Evolutionary conservation across 2,888 invertebrate genomes (phyloP).

Genomic region (Sphaerophoria rueppellii): DNA sequence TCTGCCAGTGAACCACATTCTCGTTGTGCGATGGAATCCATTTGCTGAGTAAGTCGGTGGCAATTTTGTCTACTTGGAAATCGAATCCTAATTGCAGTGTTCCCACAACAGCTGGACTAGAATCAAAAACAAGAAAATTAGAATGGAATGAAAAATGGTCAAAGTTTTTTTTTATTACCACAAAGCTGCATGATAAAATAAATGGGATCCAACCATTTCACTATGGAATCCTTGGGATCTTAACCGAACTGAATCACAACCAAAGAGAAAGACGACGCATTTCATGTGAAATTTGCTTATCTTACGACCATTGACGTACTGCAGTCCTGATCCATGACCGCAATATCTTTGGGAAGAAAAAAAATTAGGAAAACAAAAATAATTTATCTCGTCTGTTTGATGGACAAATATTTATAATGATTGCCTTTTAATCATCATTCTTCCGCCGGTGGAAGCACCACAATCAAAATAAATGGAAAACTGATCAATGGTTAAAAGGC

Average conservation of each 20-base stretch:
- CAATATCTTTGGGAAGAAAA: slow-evolving; percentile 83
- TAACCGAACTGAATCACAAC: slow-evolving; percentile 84
- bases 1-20: slow-evolving; percentile 82
- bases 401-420: background rate
- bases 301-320: slow-evolving; percentile 84
- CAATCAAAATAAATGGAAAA: background rate
- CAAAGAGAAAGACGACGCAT: slow-evolving; percentile 86
- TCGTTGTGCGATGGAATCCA: slow-evolving; percentile 81
- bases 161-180: slow-evolving; percentile 74
- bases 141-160: background rate
- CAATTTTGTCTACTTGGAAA: slow-evolving; percentile 82
- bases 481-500: background rate
- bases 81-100: slow-evolving; percentile 83
- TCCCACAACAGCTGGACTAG: slow-evolving; percentile 83
- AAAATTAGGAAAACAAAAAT: background rate
- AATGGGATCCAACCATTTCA: slow-evolving; percentile 82
- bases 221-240: slow-evolving; percentile 82
- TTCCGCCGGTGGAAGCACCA: background rate
- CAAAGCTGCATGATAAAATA: slow-evolving; percentile 82
- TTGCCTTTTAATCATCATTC: background rate
- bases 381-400: background rate
- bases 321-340: slow-evolving; percentile 87
- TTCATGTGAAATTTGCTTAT: slow-evolving; percentile 84
- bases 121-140: slow-evolving; percentile 34
- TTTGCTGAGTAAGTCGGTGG: slow-evolving; percentile 82